Evolutionary conservation across 2,797 vertebrate genomes (phyloP).

Genomic region (Cetoscarus ocellatus): DNA sequence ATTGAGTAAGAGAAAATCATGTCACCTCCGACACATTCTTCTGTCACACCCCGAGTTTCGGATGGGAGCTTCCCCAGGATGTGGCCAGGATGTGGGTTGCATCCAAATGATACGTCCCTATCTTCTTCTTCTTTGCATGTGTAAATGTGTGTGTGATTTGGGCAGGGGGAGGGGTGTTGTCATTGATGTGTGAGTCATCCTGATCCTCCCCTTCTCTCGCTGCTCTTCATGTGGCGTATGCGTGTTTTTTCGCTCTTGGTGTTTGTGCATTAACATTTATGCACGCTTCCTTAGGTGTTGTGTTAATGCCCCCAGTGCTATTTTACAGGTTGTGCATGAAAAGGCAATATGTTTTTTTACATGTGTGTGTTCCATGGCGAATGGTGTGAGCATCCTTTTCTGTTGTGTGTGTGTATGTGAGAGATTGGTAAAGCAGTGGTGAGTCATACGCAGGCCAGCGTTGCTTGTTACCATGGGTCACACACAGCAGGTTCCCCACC

Average conservation of each 20-base stretch:
- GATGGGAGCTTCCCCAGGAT: conserved; percentile 74
- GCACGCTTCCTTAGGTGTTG: not conserved
- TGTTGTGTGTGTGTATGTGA: conserved; percentile 35
- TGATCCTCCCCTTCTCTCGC: conserved; percentile 61
- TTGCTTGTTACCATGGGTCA: conserved; percentile 79
- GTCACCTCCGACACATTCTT: conserved; percentile 54
- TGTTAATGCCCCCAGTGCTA: conserved; percentile 10
- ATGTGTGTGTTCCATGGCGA: conserved; percentile 16
- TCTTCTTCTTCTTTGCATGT: conserved; percentile 26
- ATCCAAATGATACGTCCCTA: conserved; percentile 71
- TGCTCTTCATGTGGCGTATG: conserved; percentile 49
- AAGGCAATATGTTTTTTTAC: conserved; percentile 14
- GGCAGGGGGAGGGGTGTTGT: conserved; percentile 65
- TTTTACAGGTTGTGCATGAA: conserved; percentile 4
- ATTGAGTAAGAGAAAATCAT: conserved; percentile 43
- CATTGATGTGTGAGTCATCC: conserved; percentile 81
- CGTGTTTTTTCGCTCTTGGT: not conserved
- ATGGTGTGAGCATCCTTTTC: conserved; percentile 31
- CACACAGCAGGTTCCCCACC: conserved; percentile 78
- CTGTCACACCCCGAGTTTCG: conserved; percentile 49
- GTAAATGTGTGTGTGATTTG: conserved; percentile 36
- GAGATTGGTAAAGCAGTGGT: conserved; percentile 71
- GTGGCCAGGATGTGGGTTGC: conserved; percentile 75
- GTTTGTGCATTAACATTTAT: not conserved
- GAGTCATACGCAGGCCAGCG: conserved; percentile 78